A percentile compares a stretch with the other conserved stretches of the same genome.
These are phyloP conservation scores for Diglossa cyanea DNA, from an alignment of 2,797 vertebrate species.

Conservation along the genomic window DNA sequence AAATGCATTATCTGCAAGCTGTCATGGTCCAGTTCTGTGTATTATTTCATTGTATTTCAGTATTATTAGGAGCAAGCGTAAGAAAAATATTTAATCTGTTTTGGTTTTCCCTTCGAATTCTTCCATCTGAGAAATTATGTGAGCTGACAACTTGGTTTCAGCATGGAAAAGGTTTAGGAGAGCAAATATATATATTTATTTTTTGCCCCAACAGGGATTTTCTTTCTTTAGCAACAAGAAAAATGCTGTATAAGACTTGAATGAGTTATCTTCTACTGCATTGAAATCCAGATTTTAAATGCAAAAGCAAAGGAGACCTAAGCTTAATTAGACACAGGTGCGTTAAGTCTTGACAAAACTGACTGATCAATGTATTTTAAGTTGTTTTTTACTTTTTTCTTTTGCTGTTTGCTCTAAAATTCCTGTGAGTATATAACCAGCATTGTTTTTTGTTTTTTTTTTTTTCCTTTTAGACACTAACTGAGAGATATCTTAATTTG, in stretches of 20 bases:
- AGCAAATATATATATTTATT: neutral
- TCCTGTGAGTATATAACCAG: neutral
- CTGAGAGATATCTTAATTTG: neutral
- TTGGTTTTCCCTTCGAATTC: neutral
- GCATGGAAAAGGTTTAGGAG: neutral
- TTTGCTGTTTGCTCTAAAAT: neutral
- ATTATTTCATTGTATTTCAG: neutral
- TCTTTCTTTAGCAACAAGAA: neutral
- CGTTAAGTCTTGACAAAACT: fast-evolving
- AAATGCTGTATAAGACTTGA: neutral
- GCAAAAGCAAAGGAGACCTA: neutral
- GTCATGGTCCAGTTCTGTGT: neutral
- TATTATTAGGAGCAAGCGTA: neutral
- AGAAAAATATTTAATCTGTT: neutral
- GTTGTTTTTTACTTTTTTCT: neutral
- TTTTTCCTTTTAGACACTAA: neutral
- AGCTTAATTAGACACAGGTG: neutral
- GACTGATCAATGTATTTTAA: neutral
- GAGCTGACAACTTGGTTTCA: neutral
- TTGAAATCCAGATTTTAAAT: neutral
- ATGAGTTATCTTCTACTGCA: neutral
- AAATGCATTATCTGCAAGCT: neutral
- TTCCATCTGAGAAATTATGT: neutral
- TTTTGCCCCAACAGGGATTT: neutral
- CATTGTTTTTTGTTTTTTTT: fast-evolving